A percentile compares a stretch with the other conserved stretches of the same genome.
Evolutionary conservation across 2,888 invertebrate species (phyloP).

Genomic region (Schizaphis graminum): DNA sequence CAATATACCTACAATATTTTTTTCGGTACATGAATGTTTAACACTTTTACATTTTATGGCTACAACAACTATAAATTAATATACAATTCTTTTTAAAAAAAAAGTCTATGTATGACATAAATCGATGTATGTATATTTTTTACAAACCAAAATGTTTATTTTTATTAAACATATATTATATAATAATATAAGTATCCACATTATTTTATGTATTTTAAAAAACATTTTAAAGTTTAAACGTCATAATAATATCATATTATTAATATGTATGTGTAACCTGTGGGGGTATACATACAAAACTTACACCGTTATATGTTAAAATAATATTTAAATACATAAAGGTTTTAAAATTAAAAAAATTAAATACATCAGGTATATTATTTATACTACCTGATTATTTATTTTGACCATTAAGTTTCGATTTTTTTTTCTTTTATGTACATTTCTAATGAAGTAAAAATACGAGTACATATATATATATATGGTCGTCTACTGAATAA

Average conservation of each 20-base stretch:
- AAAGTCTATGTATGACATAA: not conserved
- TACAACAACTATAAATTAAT: not conserved
- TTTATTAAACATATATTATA: not conserved
- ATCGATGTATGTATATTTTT: not conserved
- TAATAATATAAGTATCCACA: not conserved
- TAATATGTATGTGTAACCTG: not conserved
- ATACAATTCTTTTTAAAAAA: not conserved
- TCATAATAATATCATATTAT: no score
- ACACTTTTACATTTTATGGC: not conserved
- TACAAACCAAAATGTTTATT: not conserved
- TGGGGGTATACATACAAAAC: not conserved
- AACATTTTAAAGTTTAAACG: not conserved
- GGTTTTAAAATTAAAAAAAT: not conserved
- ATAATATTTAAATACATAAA: not conserved
- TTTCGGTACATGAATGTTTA: conserved; percentile 31
- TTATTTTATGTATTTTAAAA: conserved; percentile 15
- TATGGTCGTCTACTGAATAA: not conserved
- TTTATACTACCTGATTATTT: no score
- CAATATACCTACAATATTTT: conserved; percentile 26
- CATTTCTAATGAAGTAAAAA: not conserved
- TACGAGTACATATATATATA: not conserved
- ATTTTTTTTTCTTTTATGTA: not conserved
- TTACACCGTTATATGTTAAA: not conserved
- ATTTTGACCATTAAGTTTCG: not conserved
- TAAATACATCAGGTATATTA: not conserved